These are phyloP conservation scores for Notoglanidium macrostoma DNA, from an alignment of 2,797 vertebrate genomes.

Conservation along the genomic window DNA sequence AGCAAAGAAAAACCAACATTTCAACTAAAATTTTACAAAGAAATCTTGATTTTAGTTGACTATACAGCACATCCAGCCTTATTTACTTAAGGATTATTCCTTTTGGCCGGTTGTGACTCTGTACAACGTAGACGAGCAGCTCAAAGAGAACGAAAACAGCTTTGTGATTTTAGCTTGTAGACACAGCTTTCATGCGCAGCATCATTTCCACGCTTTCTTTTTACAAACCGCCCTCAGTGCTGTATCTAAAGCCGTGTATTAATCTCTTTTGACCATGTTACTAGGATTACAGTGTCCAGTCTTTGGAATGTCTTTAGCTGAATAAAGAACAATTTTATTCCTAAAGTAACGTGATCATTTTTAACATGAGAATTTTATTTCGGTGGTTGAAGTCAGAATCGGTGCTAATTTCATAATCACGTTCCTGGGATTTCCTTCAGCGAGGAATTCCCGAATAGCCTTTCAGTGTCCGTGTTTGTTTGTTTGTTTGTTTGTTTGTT, in stretches of 20 bases:
- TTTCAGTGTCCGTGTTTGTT: background rate
- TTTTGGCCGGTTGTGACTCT: background rate
- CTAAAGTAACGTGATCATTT: background rate
- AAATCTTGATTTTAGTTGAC: background rate
- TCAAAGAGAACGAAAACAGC: background rate
- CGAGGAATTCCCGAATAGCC: too few species aligned
- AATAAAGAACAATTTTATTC: background rate
- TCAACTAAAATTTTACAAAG: background rate
- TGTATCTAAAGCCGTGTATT: background rate
- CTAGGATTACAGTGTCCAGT: background rate
- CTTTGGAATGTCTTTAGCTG: background rate
- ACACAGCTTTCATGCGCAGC: background rate
- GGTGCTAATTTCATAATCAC: background rate
- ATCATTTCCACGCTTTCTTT: background rate
- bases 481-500: too few species aligned
- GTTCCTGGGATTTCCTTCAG: background rate
- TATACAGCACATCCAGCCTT: background rate
- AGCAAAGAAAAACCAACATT: background rate
- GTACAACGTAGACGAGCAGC: background rate
- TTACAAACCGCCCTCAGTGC: background rate
- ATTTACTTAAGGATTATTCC: background rate
- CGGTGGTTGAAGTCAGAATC: background rate
- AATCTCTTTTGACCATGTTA: background rate
- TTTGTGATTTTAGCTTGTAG: background rate
- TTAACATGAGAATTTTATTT: background rate